Evolutionary conservation across 2,888 invertebrate genomes (phyloP), one percentile per base, ranked within the genome.

Genomic region (Perithous albicinctus): DNA sequence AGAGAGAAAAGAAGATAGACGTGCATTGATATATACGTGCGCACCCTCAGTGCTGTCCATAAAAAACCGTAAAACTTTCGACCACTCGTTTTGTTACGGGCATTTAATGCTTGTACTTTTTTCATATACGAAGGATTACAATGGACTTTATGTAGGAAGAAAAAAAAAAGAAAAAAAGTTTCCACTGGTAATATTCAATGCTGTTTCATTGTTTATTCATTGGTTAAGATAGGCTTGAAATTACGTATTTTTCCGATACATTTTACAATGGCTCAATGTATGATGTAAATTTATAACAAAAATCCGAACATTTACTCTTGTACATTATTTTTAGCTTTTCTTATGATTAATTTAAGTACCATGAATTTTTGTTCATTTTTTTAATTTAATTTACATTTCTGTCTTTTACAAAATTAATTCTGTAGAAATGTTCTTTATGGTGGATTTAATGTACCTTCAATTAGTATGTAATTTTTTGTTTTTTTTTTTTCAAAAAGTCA

Each of bases 151-250:
- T 48, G 43, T 12, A n/a, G 12, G 15, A 35, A 15, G 26, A 7
- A 38, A 63, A 73, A 63, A 26, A n/a, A 8, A 10, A 35, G n/a
- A 18, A 7, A 38, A 63, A 73, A 63, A 26, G 23, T 74, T 63
- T 51, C 15, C n/a, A 8, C 35, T 10, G 0, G 23, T 4, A 20
- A 3, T 23, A 63, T 6, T 1, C 15, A 10, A 23, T 6, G 10
- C 48, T 48, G 23, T 48, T 10, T 29, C 29, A 56, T 56, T 56
- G 15, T 29, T 56, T n/a, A 29, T 56, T 29, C n/a, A 54, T 12
- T n/a, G 6, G 26, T 29, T n/a, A 51, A 51, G 8, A 12, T 26
- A 29, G 2, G 4, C 12, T 29, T 54, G n/a, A 10, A 54, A 54
- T 54, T 54, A n/a, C 29, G 26, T 29, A n/a, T 54, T 54, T 54